Evolutionary conservation across 2,888 invertebrate species (phyloP), one percentile per base, ranked within the genome.

Genomic region (Galerucella nymphaeae): DNA sequence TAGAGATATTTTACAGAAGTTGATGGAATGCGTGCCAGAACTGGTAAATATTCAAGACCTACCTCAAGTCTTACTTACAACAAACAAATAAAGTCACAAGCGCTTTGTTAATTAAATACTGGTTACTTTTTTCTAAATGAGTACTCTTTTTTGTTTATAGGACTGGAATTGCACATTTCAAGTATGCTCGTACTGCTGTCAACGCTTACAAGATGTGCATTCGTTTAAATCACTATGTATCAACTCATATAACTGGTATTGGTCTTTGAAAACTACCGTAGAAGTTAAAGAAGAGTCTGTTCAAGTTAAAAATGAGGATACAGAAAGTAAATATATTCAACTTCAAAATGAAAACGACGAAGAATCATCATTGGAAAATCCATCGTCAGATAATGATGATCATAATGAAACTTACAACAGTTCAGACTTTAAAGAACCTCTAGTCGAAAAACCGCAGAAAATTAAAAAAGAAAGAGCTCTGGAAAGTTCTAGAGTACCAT

Each of bases 141-240:
- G 57, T 50, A 66, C 70, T 38, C 63, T 61, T 20, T 61, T 70
- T 68, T 45, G 20, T 66, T 76, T 63, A 45, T 58, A 82, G 82
- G 75, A 83, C 62, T 83, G 83, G 82, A 76, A 75, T 70, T 72
- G 75, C 42, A 74, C 75, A 38, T 77, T 79, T 41, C 63, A 74
- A 23, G 76, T 84, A 53, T 85, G 84, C 71, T 42, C 20, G 9
- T 38, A 67, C 5, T 85, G 85, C 74, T 71, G 74, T 14, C 62
- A 79, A 30, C 77, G 81, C 65, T 73, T 85, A n/a, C 78, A 83
- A 63, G 77, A 75, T 16, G 78, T 80, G 0, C 81, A 79, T 68
- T 75, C 75, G n/a, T 85, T 85, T 74, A 78, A 81, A 66, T 76
- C 80, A 64, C 72, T 80, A 38, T 84, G 84, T 75, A 77, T 84